phyloP scores from a whole-genome alignment of 2,888 invertebrate species.

The Pachycephus smyrnensis region DNA sequence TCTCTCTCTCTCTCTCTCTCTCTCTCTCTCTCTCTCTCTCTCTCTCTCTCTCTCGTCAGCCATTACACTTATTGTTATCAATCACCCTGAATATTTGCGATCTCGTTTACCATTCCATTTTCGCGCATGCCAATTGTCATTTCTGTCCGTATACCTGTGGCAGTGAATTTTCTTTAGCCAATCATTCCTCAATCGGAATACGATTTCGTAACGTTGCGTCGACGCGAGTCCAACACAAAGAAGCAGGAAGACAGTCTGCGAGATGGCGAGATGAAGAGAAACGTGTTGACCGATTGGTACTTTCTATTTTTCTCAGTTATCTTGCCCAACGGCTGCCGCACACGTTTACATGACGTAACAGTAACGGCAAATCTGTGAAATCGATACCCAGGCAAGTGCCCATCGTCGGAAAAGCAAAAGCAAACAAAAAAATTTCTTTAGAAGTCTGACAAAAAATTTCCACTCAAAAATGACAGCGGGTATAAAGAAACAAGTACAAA shows the following conservation, averaged over 20 bases:
- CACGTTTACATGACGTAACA: neutral
- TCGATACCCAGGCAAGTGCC: neutral
- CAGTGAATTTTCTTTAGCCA: neutral
- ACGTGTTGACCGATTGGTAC: neutral
- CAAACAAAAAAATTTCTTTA: neutral
- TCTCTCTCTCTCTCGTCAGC: neutral
- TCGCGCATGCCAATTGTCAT: neutral
- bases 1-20: constrained; percentile 3
- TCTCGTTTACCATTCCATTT: neutral
- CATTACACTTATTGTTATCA: constrained; percentile 10
- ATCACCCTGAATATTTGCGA: neutral
- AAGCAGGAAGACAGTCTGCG: neutral
- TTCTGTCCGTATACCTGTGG: neutral
- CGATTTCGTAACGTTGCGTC: neutral
- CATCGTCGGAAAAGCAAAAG: neutral
- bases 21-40: constrained; percentile 4
- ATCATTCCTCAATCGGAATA: neutral
- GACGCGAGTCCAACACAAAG: neutral
- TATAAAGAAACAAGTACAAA: neutral
- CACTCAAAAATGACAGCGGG: neutral
- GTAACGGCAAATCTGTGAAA: neutral
- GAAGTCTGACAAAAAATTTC: neutral
- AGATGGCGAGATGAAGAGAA: neutral
- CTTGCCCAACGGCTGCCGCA: neutral
- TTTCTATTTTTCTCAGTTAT: neutral